Percentiles rank a stretch among this genome's conserved stretches.
phyloP scores from a whole-genome alignment of 2,888 invertebrate species.

The Heliconius erato region DNA sequence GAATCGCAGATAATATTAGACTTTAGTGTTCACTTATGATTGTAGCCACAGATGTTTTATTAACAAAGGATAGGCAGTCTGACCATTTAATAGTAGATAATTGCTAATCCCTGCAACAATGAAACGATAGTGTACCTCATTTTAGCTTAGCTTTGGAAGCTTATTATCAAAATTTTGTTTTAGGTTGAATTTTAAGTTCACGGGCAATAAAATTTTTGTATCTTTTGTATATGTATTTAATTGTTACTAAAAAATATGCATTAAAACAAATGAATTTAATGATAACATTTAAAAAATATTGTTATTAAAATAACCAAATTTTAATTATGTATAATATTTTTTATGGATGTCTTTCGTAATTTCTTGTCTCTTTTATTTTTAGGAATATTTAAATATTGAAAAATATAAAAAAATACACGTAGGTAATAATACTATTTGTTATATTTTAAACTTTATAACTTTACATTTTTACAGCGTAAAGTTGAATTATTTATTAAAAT shows the following conservation, averaged over 20 bases:
- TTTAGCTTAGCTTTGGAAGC: slow-evolving; percentile 2
- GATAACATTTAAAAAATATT: not conserved
- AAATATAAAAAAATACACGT: not conserved
- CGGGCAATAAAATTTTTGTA: not conserved
- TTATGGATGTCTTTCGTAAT: not conserved
- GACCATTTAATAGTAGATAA: slow-evolving; percentile 24
- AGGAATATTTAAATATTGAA: not conserved
- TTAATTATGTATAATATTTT: not conserved
- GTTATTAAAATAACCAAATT: not conserved
- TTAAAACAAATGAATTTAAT: not conserved
- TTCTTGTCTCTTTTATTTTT: not conserved
- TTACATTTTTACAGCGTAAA: no score
- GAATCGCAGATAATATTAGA: slow-evolving; percentile 54
- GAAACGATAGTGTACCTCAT: slow-evolving; percentile 24
- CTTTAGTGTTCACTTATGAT: slow-evolving; percentile 46
- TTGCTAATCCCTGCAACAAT: slow-evolving; percentile 28
- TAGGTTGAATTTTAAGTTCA: slow-evolving; percentile 2
- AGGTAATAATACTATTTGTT: no score
- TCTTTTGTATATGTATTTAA: not conserved
- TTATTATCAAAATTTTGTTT: slow-evolving; percentile 6
- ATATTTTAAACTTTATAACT: no score
- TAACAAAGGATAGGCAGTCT: slow-evolving; percentile 24
- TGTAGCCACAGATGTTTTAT: slow-evolving; percentile 38
- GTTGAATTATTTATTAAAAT: no score
- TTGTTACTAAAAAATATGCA: not conserved